Conservation (phyloP, 1,140 invertebrate species). For the Oryzaephilus surinamensis region DNA sequence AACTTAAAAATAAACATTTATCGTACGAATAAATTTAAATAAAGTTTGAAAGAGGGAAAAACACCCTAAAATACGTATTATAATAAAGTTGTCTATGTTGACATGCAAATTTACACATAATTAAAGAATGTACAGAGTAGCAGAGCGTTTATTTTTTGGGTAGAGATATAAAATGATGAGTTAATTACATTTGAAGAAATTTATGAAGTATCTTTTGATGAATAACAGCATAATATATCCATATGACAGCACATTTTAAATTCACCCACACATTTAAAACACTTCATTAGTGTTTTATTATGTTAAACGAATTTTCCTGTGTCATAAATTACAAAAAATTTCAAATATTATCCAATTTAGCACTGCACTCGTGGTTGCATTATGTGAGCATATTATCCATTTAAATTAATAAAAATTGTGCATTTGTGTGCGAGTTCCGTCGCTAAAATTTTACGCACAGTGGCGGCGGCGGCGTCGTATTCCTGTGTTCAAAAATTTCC, state of each 20-base stretch:
- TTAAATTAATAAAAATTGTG: too few relatives aligned
- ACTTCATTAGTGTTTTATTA: too few relatives aligned
- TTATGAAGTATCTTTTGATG: conserved; percentile 10
- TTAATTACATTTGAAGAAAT: conserved; percentile 6
- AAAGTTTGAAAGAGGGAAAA: too few relatives aligned
- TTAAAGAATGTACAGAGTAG: too few relatives aligned
- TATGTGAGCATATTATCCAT: too few relatives aligned
- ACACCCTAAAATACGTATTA: too few relatives aligned
- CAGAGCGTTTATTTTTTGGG: background rate
- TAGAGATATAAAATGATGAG: conserved; percentile 5
- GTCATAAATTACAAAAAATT: too few relatives aligned
- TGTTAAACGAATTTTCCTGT: background rate
- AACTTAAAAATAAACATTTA: too few relatives aligned
- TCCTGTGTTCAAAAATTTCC: background rate
- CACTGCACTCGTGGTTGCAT: conserved; percentile 3
- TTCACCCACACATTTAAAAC: conserved; percentile 5
- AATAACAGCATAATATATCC: conserved; percentile 6
- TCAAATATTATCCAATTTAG: conserved; percentile 7
- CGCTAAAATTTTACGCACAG: background rate
- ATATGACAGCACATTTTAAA: conserved; percentile 3
- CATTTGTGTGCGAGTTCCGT: too few relatives aligned
- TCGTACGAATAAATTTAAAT: too few relatives aligned
- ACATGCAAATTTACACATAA: too few relatives aligned
- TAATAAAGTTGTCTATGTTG: too few relatives aligned
- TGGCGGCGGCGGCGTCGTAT: background rate